Conservation (phyloP, 2,888 invertebrate species). For the Spatulosminthurus flaviceps region DNA sequence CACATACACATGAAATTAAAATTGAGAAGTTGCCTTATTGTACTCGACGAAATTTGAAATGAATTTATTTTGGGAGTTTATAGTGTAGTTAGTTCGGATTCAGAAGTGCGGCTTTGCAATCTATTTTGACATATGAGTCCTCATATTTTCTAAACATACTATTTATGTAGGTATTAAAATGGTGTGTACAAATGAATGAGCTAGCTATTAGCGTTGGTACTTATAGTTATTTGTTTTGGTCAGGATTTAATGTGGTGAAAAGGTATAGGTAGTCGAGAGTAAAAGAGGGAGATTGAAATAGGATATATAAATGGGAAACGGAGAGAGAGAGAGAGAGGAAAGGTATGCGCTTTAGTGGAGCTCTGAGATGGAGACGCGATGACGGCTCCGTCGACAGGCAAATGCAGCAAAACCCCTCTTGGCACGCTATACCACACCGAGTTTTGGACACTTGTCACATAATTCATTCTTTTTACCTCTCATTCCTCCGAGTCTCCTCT, state of each 20-base stretch:
- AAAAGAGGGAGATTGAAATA: slow-evolving; percentile 24
- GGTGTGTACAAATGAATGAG: background rate
- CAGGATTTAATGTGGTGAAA: slow-evolving; percentile 8
- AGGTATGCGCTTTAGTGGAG: slow-evolving; percentile 33
- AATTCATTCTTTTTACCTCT: slow-evolving; percentile 50
- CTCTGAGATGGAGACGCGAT: slow-evolving; percentile 63
- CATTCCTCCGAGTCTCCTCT: slow-evolving; percentile 39
- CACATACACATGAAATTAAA: too few relatives aligned
- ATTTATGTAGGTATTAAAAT: background rate
- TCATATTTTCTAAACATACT: too few relatives aligned
- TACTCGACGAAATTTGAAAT: too few relatives aligned
- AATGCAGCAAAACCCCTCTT: slow-evolving; percentile 47
- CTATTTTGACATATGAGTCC: too few relatives aligned
- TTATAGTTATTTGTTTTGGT: slow-evolving; percentile 7
- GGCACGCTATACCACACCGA: slow-evolving; percentile 47
- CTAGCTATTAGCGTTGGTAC: background rate
- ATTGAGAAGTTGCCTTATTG: too few relatives aligned
- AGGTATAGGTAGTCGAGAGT: slow-evolving; percentile 1
- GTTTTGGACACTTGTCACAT: slow-evolving; percentile 55
- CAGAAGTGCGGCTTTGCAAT: too few relatives aligned
- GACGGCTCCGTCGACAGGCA: slow-evolving; percentile 59
- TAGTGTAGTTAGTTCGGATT: too few relatives aligned
- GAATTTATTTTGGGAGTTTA: too few relatives aligned
- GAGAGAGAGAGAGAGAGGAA: slow-evolving; percentile 59
- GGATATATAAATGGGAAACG: slow-evolving; percentile 28